phyloP scores from a whole-genome alignment of 2,113 vertebrate species.

The Pithys albifrons region DNA sequence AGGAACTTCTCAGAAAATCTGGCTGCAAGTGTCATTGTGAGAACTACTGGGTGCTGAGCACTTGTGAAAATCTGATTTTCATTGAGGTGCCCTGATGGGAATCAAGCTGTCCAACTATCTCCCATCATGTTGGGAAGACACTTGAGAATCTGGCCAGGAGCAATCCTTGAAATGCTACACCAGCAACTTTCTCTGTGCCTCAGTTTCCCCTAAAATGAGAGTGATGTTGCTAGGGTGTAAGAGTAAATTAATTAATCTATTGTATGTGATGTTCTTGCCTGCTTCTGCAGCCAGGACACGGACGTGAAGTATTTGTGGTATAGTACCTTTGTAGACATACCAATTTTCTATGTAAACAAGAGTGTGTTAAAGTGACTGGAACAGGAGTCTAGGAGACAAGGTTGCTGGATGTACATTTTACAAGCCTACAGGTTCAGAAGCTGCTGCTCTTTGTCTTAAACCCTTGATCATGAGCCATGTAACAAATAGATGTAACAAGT shows the following conservation, averaged over 20 bases:
- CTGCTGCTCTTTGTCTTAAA: not conserved
- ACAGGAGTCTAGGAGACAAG: not conserved
- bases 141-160: not conserved
- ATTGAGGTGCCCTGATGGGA: not conserved
- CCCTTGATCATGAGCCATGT: not conserved
- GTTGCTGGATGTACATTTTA: not conserved
- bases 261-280: constrained; percentile 3
- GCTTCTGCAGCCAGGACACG: not conserved
- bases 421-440: not conserved
- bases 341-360: not conserved
- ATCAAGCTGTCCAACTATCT: not conserved
- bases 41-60: constrained; percentile 22
- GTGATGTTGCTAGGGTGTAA: not conserved
- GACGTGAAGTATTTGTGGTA: not conserved
- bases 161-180: not conserved
- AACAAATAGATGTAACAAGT: not conserved
- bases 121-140: not conserved
- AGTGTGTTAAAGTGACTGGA: not conserved
- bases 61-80: constrained; percentile 11
- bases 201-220: not conserved
- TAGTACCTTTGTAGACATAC: constrained; percentile 14
- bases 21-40: not conserved
- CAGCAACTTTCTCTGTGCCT: not conserved
- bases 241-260: constrained; percentile 39
- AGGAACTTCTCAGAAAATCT: constrained; percentile 24